These are phyloP conservation scores for Leistus spinibarbis DNA, from an alignment of 2,888 invertebrate species.

Conservation along the genomic window DNA sequence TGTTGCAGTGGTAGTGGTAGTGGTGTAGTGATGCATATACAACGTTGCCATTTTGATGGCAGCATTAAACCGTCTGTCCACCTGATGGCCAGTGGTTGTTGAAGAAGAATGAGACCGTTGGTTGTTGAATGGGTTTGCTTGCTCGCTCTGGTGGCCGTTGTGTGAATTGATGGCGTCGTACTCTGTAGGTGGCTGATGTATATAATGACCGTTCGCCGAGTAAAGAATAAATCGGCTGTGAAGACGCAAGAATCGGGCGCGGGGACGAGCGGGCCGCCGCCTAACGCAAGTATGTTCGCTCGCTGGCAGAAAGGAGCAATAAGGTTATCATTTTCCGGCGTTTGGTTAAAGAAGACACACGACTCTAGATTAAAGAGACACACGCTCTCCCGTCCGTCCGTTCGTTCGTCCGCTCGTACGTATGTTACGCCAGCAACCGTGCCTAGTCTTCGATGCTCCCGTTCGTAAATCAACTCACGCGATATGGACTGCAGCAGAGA, in stretches of 20 bases:
- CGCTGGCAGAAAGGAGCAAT: constrained; percentile 47
- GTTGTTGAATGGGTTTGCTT: neutral
- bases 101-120: neutral
- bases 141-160: neutral
- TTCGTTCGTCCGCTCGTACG: neutral
- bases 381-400: neutral
- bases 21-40: constrained; percentile 5
- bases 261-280: neutral
- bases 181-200: constrained; percentile 43
- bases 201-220: constrained; percentile 9
- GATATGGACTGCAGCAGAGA: neutral
- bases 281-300: neutral
- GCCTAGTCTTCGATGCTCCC: constrained; percentile 8
- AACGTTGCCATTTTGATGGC: neutral
- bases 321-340: constrained; percentile 55
- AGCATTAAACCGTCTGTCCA: neutral
- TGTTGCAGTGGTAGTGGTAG: neutral
- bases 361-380: constrained; percentile 45
- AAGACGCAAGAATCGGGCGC: constrained; percentile 10
- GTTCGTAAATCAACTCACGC: constrained; percentile 28
- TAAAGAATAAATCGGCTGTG: constrained; percentile 32
- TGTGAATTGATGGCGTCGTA: constrained; percentile 47
- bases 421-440: neutral
- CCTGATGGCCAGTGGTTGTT: neutral
- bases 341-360: constrained; percentile 53